phyloP scores from a whole-genome alignment of 53 echinoderm and acorn worm species.

The Echinometra lucunter region DNA sequence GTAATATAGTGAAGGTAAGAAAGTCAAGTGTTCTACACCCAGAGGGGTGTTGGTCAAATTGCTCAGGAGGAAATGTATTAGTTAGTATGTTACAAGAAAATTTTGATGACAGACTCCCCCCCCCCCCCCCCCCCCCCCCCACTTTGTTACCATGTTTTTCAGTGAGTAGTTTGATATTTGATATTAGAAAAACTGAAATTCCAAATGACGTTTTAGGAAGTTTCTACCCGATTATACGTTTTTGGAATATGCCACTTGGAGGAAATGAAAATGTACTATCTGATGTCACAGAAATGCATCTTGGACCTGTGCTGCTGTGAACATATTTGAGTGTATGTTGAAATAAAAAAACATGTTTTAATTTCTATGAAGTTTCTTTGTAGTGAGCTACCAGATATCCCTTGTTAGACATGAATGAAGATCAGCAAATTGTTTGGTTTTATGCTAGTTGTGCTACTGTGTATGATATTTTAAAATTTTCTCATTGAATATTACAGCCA shows the following conservation, averaged over 20 bases:
- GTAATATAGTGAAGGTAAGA: neutral
- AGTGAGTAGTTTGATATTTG: neutral
- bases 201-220: neutral
- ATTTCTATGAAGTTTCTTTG: neutral
- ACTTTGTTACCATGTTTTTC: neutral
- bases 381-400: neutral
- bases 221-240: neutral
- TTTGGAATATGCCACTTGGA: neutral
- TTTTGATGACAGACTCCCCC: neutral
- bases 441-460: neutral
- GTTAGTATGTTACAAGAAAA: neutral
- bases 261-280: neutral
- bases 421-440: neutral
- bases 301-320: neutral
- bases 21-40: neutral
- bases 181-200: neutral
- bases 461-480: too few species aligned
- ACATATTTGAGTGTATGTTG: neutral
- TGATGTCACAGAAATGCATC: neutral
- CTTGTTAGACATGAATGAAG: neutral
- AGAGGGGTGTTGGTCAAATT: neutral
- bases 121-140: neutral
- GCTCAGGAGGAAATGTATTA: conserved; percentile 38
- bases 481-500: neutral
- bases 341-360: neutral